Percentiles rank a stretch among this genome's conserved stretches.
These are phyloP conservation scores for Microctenopoma stevenorrisi DNA, from an alignment of 2,797 vertebrate genomes.

Conservation along the genomic window DNA sequence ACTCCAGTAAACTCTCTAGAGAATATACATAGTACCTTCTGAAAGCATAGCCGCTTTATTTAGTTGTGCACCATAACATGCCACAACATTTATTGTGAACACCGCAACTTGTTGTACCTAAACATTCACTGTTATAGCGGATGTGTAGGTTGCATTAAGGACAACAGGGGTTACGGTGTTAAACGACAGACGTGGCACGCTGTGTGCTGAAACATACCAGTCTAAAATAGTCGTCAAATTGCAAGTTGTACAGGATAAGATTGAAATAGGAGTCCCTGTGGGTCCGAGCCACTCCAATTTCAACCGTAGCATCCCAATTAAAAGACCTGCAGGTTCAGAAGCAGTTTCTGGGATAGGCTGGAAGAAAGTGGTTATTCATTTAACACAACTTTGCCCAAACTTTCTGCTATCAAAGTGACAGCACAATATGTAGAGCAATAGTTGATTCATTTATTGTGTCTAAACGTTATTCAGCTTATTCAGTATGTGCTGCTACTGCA, in stretches of 20 bases:
- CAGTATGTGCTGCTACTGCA: not conserved
- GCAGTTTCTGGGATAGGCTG: conserved; percentile 59
- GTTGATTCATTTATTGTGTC: conserved; percentile 1
- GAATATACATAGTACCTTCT: conserved; percentile 22
- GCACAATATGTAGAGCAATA: conserved; percentile 10
- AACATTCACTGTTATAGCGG: conserved; percentile 16
- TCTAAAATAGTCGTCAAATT: conserved; percentile 61
- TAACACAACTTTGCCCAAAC: conserved; percentile 15
- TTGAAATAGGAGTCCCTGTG: conserved; percentile 71
- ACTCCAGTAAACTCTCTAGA: conserved; percentile 23
- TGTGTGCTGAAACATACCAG: conserved; percentile 68
- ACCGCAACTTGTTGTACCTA: conserved; percentile 19
- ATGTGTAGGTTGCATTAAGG: conserved; percentile 53
- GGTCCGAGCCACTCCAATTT: conserved; percentile 73
- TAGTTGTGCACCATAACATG: conserved; percentile 19
- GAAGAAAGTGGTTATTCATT: conserved; percentile 58
- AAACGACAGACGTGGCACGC: conserved; percentile 52
- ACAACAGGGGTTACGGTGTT: conserved; percentile 54
- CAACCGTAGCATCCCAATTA: conserved; percentile 77
- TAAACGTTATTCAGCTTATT: not conserved
- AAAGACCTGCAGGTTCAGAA: conserved; percentile 67
- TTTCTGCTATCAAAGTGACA: not conserved
- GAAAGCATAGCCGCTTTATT: conserved; percentile 11
- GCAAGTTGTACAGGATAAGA: conserved; percentile 59
- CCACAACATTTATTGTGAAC: conserved; percentile 20